Percentiles rank a stretch among this genome's conserved stretches.
Conservation (phyloP, 2,797 vertebrate genomes). For the Microctenopoma steveboyesi region DNA sequence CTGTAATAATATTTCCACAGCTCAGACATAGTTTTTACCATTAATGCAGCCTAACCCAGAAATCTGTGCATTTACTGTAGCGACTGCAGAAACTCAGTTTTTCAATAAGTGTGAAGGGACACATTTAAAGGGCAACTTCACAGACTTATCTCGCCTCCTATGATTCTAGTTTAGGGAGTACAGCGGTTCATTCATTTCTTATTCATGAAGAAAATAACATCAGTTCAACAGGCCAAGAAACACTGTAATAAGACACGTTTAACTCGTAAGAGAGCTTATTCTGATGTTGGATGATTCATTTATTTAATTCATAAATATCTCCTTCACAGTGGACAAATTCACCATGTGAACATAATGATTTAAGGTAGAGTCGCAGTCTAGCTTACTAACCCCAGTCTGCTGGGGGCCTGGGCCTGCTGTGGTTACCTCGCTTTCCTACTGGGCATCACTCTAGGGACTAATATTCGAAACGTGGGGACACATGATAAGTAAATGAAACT, state of each 20-base stretch:
- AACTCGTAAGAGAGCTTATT: background rate
- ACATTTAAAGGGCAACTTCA: conserved; percentile 5
- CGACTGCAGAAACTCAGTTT: too few relatives aligned
- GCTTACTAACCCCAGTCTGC: too few relatives aligned
- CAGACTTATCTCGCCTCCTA: too few relatives aligned
- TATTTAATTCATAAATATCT: conserved; percentile 6
- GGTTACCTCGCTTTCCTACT: background rate
- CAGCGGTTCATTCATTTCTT: conserved; percentile 15
- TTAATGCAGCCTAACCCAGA: too few relatives aligned
- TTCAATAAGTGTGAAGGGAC: background rate
- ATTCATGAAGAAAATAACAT: conserved; percentile 36
- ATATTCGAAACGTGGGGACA: background rate
- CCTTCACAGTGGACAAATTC: background rate
- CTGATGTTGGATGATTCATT: conserved; percentile 12
- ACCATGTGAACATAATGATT: background rate
- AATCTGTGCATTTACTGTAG: too few relatives aligned
- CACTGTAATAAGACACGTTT: conserved; percentile 27
- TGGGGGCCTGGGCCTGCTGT: background rate
- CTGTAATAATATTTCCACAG: too few relatives aligned
- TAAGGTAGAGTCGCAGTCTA: background rate
- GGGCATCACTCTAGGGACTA: background rate
- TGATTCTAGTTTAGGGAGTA: background rate
- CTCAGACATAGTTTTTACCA: too few relatives aligned
- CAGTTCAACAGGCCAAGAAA: conserved; percentile 33
- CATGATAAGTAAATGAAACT: background rate